Conservation (phyloP, 2,797 vertebrate species). For the Miichthys miiuy region DNA sequence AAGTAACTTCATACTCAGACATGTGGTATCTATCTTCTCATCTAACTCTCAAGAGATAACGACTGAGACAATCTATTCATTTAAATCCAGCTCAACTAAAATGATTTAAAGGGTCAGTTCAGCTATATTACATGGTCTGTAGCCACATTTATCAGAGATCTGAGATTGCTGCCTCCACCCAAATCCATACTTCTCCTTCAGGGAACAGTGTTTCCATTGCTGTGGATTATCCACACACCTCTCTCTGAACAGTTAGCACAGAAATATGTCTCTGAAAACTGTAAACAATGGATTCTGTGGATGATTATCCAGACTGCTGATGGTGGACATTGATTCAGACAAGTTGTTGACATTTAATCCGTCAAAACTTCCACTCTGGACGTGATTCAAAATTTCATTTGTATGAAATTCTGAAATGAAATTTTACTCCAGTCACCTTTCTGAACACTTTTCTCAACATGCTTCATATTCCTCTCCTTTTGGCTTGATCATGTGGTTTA, state of each 20-base stretch:
- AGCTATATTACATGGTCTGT: background rate
- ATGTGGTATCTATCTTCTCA: background rate
- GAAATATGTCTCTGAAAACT: background rate
- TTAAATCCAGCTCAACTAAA: too few species aligned
- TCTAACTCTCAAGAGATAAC: background rate
- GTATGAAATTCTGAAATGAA: conserved; percentile 4
- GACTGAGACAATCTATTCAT: background rate
- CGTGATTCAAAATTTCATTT: background rate
- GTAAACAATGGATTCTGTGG: background rate
- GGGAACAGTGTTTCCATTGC: background rate
- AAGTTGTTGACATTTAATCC: background rate
- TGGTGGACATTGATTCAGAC: background rate
- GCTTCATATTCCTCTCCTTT: background rate
- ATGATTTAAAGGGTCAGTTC: background rate
- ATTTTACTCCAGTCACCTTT: background rate
- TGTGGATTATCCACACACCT: background rate
- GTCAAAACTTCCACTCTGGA: background rate
- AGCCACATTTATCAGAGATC: background rate
- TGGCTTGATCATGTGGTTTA: conserved; percentile 14
- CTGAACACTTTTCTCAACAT: background rate
- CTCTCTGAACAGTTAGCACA: background rate
- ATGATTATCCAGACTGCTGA: background rate
- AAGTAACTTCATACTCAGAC: background rate
- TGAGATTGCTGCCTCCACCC: background rate
- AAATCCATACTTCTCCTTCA: background rate